Base-by-base conservation (phyloP, 2,888 invertebrate species). In the Mythimna ferrago region DNA sequence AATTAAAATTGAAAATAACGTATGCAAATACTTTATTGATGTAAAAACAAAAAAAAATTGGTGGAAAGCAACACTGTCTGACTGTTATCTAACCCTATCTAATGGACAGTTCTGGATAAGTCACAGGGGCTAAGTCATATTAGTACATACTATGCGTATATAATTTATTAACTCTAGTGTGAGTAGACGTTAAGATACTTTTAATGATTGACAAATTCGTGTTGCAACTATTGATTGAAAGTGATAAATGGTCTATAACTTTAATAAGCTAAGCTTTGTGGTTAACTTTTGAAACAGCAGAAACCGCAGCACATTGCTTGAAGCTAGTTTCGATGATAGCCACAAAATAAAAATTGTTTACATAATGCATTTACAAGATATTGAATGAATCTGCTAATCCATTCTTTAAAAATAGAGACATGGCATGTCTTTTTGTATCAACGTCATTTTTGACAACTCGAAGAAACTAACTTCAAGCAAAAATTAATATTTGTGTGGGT, bases 231-330 rank as follows among this genome's bases (percentile, higher is more conserved):
- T 61, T 67, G 11, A 54, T 51, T 11, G 14, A n/a, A 61, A 44
- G n/a, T 48, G 10, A 14, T 72, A 14, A 62, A 62, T 56, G 35
- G 3, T 7, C 19, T 35, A 10, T 44, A 51, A 79, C 57, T 64
- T 61, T 10, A 38, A 9, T 0, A 41, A 48, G 38, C 32, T 44
- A 14, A 2, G 2, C 35, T 54, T 58, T 51, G 58, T 58, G 77
- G 66, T 67, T 38, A 10, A 21, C 7, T 48, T 21, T 65, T 7
- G 21, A 48, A 64, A 68, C n/a, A 32, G 19, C 11, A 62, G 44
- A 56, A 66, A 78, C 80, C 67, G 58, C 66, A 76, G 32, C 51
- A 38, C 9, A 54, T 26, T 41, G 41, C 53, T 68, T 54, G 48
- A 41, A 71, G 53, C 26, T 35, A 48, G 58, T 62, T 67, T 58